Base-by-base conservation (phyloP, 2,797 vertebrate genomes). In the Harpagifer antarcticus region DNA sequence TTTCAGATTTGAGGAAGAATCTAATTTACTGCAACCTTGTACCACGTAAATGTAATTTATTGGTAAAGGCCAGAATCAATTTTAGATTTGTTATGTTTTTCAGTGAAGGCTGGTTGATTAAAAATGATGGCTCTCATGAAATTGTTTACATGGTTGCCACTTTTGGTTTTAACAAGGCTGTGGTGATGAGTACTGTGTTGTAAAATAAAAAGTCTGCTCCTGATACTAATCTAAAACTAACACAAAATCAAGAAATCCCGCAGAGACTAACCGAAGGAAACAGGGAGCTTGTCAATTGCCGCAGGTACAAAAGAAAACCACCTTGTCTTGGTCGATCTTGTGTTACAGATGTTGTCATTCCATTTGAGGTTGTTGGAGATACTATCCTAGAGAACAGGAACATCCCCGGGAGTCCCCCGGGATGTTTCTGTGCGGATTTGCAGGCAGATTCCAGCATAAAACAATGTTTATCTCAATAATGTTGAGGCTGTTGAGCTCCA, bases 391-490 rank as follows among this genome's bases (percentile, higher is more conserved):
- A 80, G 66, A 86, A 74, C 68, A 47, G 74, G 62, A 64, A 70
- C 59, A 65, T 82, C 72, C 65, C 81, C 78, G 9, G 66, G 50
- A 80, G 55, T 74, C 73, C 86, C 83, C 33, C 0, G 7, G 69
- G 71, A 76, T 5, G n/a, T 85, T 89, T 86, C 77, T 74, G 70
- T 40, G 58, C 76, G 80, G 81, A 83, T 83, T 76, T 67, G 65
- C 81, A 64, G 64, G 64, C 67, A 79, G 75, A 73, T 91, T 85
- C 75, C 72, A 71, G 76, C 62, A 84, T 78, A 77, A 84, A 90
- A 88, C 73, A 88, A 82, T 85, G 78, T 89, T 88, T 88, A 80
- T 83, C 82, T 87, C 68, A 75, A 74, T 91, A 27, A 84, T 85
- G 85, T 62, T 75, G 68, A 83, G 79, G 72, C 76, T 68, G 78